These are phyloP conservation scores for Psilopogon haemacephalus DNA, from an alignment of 2,113 vertebrate genomes.

Conservation along the genomic window DNA sequence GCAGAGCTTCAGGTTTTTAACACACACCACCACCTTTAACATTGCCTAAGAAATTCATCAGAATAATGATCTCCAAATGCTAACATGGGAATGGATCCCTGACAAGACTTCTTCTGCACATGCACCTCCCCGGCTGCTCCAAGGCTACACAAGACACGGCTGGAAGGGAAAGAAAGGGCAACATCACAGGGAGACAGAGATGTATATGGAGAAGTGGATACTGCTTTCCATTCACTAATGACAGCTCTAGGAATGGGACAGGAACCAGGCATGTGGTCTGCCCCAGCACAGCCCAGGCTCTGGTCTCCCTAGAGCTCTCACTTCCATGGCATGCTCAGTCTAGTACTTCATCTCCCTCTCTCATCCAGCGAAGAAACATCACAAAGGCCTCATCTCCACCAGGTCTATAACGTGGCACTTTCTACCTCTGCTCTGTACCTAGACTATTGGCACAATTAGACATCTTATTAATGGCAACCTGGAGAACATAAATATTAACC, in stretches of 20 bases:
- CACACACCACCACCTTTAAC: not conserved
- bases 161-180: not conserved
- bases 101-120: accelerated
- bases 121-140: not conserved
- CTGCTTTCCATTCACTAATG: not conserved
- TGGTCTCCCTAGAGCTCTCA: not conserved
- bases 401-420: not conserved
- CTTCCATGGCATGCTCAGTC: not conserved
- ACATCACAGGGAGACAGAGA: not conserved
- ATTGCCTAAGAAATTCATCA: not conserved
- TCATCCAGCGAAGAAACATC: not conserved
- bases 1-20: constrained; percentile 17
- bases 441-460: not conserved
- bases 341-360: not conserved
- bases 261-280: not conserved
- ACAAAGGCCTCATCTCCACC: not conserved
- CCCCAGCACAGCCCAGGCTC: not conserved
- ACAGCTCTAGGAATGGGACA: not conserved
- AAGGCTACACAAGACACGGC: not conserved
- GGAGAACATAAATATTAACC: not conserved
- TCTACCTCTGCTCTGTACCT: not conserved
- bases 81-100: not conserved
- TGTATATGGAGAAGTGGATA: not conserved
- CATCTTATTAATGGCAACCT: not conserved
- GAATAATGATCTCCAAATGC: not conserved